phyloP scores from a whole-genome alignment of 1,140 invertebrate species.

The Gryon sp. region DNA sequence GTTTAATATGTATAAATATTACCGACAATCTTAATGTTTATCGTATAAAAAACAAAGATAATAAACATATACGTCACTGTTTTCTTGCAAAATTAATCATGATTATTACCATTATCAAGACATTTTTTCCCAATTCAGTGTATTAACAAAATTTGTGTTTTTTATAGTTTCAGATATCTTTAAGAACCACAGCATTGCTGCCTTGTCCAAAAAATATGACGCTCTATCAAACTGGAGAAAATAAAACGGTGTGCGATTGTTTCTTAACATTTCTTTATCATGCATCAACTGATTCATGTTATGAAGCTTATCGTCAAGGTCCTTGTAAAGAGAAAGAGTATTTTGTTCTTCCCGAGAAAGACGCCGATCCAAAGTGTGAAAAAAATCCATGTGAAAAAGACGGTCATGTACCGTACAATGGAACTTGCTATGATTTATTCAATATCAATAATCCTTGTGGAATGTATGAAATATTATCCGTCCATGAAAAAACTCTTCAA shows the following conservation, averaged over 20 bases:
- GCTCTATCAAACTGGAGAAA: background rate
- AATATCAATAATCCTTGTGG: conserved; percentile 74
- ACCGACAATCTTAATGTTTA: too few relatives aligned
- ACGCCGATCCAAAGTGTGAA: conserved; percentile 81
- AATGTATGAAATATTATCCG: conserved; percentile 40
- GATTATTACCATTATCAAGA: background rate
- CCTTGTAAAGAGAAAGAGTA: conserved; percentile 81
- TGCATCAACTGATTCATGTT: conserved; percentile 81
- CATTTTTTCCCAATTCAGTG: too few relatives aligned
- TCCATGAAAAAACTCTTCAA: conserved; percentile 70
- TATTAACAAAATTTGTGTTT: background rate
- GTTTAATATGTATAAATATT: too few relatives aligned
- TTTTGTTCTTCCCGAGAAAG: conserved; percentile 79
- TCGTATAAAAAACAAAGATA: too few relatives aligned
- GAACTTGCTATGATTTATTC: conserved; percentile 79
- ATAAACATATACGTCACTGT: too few relatives aligned
- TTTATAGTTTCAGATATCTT: conserved; percentile 2
- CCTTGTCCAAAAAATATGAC: conserved; percentile 43
- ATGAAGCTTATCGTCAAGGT: conserved; percentile 82
- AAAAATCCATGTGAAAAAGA: conserved; percentile 81
- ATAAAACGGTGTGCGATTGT: conserved; percentile 82
- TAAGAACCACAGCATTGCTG: background rate
- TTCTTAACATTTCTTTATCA: conserved; percentile 82
- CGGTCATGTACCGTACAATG: conserved; percentile 78
- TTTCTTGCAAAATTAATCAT: background rate